Percentiles rank a stretch among this genome's conserved stretches.
phyloP scores from a whole-genome alignment of 2,113 vertebrate genomes.

The Cranoglanis bouderius region DNA sequence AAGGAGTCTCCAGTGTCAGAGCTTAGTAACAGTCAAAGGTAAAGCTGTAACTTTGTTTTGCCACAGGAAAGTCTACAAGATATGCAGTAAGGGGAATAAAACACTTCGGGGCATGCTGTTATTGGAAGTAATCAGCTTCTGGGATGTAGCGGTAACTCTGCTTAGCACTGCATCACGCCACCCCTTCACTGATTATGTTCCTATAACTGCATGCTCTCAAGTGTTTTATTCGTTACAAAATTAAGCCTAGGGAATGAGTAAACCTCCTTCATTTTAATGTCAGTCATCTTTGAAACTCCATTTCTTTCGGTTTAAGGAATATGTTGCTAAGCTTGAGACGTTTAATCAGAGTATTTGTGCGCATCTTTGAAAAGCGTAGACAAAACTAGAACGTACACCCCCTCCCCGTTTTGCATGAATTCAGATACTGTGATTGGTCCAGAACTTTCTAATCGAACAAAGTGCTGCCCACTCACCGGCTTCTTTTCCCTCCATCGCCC shows the following conservation, averaged over 20 bases:
- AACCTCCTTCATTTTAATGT: background rate
- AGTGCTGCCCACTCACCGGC: conserved; percentile 78
- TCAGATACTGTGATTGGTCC: background rate
- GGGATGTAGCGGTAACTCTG: background rate
- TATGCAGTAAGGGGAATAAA: background rate
- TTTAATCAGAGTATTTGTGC: background rate
- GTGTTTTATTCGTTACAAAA: too few species aligned
- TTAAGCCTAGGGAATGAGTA: background rate
- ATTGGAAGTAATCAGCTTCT: background rate
- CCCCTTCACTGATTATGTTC: background rate
- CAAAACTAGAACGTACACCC: background rate
- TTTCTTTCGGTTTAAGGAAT: background rate
- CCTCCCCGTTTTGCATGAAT: background rate
- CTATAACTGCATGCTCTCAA: background rate
- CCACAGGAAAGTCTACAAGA: background rate
- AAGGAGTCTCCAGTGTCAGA: conserved; percentile 1
- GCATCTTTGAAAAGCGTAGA: background rate
- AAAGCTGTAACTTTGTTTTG: background rate
- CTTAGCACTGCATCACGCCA: background rate
- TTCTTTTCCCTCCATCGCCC: conserved; percentile 82
- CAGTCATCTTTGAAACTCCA: background rate
- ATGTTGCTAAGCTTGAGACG: too few species aligned
- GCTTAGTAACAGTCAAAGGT: background rate
- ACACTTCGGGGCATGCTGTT: background rate
- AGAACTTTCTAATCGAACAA: background rate